Evolutionary conservation across 2,888 invertebrate genomes (phyloP), one percentile per base, ranked within the genome.

Genomic region (Peribatodes rhomboidaria): DNA sequence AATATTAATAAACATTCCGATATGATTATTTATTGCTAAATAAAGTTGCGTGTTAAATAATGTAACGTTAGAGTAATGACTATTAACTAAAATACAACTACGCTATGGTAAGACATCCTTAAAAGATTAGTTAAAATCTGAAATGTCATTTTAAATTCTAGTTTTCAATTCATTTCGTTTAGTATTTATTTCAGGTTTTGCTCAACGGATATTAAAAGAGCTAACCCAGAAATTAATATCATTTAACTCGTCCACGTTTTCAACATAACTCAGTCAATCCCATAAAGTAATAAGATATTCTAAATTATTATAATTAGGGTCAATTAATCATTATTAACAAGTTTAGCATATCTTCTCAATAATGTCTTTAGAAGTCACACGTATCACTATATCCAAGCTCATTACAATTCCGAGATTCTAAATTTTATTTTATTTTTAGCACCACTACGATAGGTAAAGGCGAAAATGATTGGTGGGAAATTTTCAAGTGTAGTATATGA

Each of bases 41-140:
- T 85, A 79, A 75, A 78, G 73, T 79, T 81, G 80, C 82, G 82
- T 86, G 85, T 85, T 85, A 86, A 86, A 85, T 82, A 86, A 82
- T 73, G 82, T 82, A 81, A 85, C 75, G 81, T 80, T 80, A 78
- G 74, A n/a, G 57, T 58, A 58, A 77, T 73, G 72, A 79, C 80
- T 79, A 83, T 76, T 67, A 70, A 68, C 78, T 82, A 75, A 75
- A 67, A 65, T 76, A 83, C 83, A 71, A 73, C 82, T 86, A 86
- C 65, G 70, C 74, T 85, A 83, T 86, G 89, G 88, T 89, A 88
- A 87, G 85, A 83, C 81, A 75, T 82, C 71, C 76, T 82, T 76
- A 37, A 11, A n/a, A 20, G 33, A 77, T 72, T 70, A 76, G 68
- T 68, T 70, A 62, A 71, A 71, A 61, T 60, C 11, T 56, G 60